phyloP scores from a whole-genome alignment of 2,797 vertebrate species.

The Amphiprion clarkii region DNA sequence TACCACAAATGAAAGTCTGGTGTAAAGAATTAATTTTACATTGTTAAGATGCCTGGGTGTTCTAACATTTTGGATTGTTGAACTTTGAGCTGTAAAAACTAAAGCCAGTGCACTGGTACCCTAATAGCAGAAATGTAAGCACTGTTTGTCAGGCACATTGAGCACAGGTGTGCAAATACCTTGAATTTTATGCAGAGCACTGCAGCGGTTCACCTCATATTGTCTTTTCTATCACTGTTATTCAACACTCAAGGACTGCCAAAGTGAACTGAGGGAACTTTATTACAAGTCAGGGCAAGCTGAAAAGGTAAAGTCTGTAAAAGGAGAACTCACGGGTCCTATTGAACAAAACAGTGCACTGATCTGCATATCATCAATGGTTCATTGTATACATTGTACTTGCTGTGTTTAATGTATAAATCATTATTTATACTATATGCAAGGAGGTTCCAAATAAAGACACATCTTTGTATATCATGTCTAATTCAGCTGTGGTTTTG shows the following conservation, averaged over 20 bases:
- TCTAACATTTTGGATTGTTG: background rate
- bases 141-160: background rate
- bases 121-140: conserved; percentile 6
- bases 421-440: conserved; percentile 23
- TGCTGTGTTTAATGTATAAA: conserved; percentile 32
- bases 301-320: conserved; percentile 32
- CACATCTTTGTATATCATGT: background rate
- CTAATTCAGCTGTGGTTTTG: conserved; percentile 6
- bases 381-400: conserved; percentile 8
- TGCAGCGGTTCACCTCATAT: conserved; percentile 20
- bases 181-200: conserved; percentile 6
- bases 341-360: conserved; percentile 5
- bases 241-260: conserved; percentile 29
- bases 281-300: conserved; percentile 47
- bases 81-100: background rate
- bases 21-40: background rate
- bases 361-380: conserved; percentile 1
- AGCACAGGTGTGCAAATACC: conserved; percentile 35
- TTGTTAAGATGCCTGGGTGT: background rate
- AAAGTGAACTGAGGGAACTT: conserved; percentile 17
- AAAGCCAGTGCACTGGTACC: background rate
- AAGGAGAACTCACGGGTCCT: background rate
- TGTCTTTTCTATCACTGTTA: conserved; percentile 32
- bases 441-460: conserved; percentile 23
- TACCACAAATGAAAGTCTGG: background rate